Conservation (phyloP, 1,140 invertebrate species). For the Bactericera cockerelli region DNA sequence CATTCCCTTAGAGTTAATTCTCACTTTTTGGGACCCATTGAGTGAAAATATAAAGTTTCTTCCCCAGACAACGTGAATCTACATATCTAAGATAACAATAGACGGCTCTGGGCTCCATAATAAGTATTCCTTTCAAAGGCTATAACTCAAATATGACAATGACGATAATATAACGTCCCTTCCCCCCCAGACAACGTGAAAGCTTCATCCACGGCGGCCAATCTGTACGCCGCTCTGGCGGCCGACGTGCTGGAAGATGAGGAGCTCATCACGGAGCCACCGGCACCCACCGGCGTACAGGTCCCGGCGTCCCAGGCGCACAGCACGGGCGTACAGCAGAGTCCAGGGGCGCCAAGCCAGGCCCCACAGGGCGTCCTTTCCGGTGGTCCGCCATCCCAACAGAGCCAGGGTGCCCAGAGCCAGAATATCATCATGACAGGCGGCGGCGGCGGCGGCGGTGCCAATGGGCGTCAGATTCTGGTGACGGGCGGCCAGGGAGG, state of each 20-base stretch:
- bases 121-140: too few species aligned
- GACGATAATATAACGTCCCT: too few species aligned
- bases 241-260: conserved; percentile 54
- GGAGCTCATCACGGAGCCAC: conserved; percentile 29
- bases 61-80: too few species aligned
- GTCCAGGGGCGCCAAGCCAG: too few species aligned
- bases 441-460: not conserved
- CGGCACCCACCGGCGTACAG: not conserved
- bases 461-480: conserved; percentile 18
- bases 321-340: too few species aligned
- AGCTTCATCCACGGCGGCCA: conserved; percentile 51
- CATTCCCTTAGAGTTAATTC: too few species aligned
- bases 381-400: too few species aligned
- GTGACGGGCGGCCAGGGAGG: conserved; percentile 18
- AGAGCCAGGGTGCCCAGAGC: not conserved
- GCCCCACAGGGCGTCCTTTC: too few species aligned
- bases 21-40: too few species aligned
- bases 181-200: conserved; percentile 21
- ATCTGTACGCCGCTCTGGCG: conserved; percentile 49
- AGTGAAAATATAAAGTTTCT: too few species aligned
- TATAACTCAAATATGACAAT: conserved; percentile 3
- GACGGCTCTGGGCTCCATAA: too few species aligned
- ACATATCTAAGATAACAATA: too few species aligned
- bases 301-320: conserved; percentile 17
- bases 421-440: conserved; percentile 9